Base-by-base conservation (phyloP, 1,140 invertebrate species). In the Cyrtorhinus lividipennis region DNA sequence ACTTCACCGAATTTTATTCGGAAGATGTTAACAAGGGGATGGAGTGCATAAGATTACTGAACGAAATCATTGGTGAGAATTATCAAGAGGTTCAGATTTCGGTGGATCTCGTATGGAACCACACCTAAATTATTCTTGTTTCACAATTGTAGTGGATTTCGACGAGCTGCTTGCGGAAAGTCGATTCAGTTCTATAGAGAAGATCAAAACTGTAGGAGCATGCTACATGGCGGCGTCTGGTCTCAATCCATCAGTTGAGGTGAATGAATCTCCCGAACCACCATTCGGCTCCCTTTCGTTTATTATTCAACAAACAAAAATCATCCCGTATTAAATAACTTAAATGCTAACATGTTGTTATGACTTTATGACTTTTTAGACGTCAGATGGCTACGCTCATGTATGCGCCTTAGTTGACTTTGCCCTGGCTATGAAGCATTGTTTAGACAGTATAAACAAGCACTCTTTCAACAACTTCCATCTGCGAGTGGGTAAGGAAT, bases 151-250 rank as follows among this genome's bases (percentile, higher is more conserved):
- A 86, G 88, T 85, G 69, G 90, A 93, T 77, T 93, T 95, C 77
- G 93, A 96, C 73, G 87, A 94, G 75, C 74, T 96, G 10, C 73
- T 97, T 60, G 89, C 92, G 69, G 90, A 96, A 70, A 81, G 86
- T 24, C 80, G 88, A 15, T 99, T 97, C 72, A 83, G 83, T 20
- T 86, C 85, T 60, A 90, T 99, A 63, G 96, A 99, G 75, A 99
- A 99, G 80, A 97, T 99, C 53, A 99, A 99, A 77, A 99, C 95
- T 0, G 93, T 98, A 26, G 92, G 92, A 26, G 80, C 78, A 27
- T 97, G 92, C 8, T 99, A 98, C 69, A 99, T 99, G 96, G 95
- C 95, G 5, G 95, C 94, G 1, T 93, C 93, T 15, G 96, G 96
- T n/a, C 76, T 99, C 0, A 92, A 70, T 63, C 69, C 70, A 13